These are phyloP conservation scores for Anastrepha obliqua DNA, from an alignment of 1,140 invertebrate genomes.

Conservation along the genomic window DNA sequence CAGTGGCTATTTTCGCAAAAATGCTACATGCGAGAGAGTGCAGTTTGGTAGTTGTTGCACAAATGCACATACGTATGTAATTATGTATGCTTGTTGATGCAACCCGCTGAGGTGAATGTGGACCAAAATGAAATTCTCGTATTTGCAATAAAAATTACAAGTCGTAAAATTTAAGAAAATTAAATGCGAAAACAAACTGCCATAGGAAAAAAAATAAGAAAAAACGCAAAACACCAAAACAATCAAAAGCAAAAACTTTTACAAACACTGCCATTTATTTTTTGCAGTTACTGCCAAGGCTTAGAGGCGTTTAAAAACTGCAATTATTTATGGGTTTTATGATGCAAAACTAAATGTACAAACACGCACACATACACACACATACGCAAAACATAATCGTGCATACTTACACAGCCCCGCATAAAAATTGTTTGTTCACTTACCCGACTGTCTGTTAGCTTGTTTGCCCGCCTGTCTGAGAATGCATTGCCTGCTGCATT, in stretches of 20 bases:
- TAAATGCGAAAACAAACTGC: not conserved
- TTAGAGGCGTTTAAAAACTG: constrained; percentile 47
- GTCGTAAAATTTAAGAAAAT: constrained; percentile 32
- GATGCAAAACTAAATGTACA: not conserved
- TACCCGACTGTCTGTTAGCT: not conserved
- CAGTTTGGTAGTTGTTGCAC: constrained; percentile 16
- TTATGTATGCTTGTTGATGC: not conserved
- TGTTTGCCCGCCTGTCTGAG: constrained; percentile 18
- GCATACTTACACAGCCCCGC: not conserved
- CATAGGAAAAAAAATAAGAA: not conserved
- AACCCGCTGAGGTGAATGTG: constrained; percentile 31
- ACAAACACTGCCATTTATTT: not conserved
- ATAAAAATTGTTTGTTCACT: constrained; percentile 14
- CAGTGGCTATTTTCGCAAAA: constrained; percentile 42
- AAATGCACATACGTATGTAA: not conserved
- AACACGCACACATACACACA: not conserved
- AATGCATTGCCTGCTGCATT: constrained; percentile 32
- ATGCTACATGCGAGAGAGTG: not conserved
- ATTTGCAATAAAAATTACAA: constrained; percentile 45
- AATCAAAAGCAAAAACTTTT: not conserved
- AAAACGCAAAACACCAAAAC: not conserved
- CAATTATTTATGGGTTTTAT: constrained; percentile 49
- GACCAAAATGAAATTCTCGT: constrained; percentile 30
- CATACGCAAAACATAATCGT: not conserved
- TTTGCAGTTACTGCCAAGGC: constrained; percentile 35